phyloP scores from a whole-genome alignment of 2,888 invertebrate species.

The Cotesia congregata region DNA sequence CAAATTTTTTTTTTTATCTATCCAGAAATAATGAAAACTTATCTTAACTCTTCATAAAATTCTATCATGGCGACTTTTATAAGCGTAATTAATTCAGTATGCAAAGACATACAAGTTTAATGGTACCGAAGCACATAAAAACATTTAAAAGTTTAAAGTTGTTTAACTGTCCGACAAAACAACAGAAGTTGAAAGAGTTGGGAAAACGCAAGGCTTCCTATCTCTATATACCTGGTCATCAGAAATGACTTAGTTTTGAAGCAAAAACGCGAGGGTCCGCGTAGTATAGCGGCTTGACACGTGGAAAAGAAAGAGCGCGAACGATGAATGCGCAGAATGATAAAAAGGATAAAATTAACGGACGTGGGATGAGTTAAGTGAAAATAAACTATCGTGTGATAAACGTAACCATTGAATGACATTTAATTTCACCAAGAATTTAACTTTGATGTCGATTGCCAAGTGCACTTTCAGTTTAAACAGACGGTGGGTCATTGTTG shows the following conservation, averaged over 20 bases:
- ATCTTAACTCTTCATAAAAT: too few species aligned
- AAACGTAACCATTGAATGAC: conserved; percentile 63
- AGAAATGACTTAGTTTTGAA: conserved; percentile 1
- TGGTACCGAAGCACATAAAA: conserved; percentile 3
- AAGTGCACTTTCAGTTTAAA: conserved; percentile 34
- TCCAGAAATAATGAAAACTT: too few species aligned
- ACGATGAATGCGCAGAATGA: neutral
- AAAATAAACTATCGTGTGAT: conserved; percentile 49
- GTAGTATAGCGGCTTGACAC: neutral
- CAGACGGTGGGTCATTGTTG: conserved; percentile 31
- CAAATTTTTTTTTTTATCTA: too few species aligned
- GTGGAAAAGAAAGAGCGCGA: neutral
- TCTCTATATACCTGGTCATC: neutral
- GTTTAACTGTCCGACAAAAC: conserved; percentile 31
- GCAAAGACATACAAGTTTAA: neutral
- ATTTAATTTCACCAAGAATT: conserved; percentile 64
- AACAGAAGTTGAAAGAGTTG: conserved; percentile 15
- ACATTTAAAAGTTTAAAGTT: conserved; percentile 15
- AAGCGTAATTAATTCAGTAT: neutral
- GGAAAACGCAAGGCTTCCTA: conserved; percentile 21
- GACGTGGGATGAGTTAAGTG: conserved; percentile 40
- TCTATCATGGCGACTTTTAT: neutral
- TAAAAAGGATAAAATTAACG: conserved; percentile 7
- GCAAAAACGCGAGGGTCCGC: conserved; percentile 37
- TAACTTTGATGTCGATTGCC: conserved; percentile 52